Percentiles rank a stretch among this genome's conserved stretches.
phyloP scores from a whole-genome alignment of 2,113 vertebrate species.

The Festucalex cinctus region DNA sequence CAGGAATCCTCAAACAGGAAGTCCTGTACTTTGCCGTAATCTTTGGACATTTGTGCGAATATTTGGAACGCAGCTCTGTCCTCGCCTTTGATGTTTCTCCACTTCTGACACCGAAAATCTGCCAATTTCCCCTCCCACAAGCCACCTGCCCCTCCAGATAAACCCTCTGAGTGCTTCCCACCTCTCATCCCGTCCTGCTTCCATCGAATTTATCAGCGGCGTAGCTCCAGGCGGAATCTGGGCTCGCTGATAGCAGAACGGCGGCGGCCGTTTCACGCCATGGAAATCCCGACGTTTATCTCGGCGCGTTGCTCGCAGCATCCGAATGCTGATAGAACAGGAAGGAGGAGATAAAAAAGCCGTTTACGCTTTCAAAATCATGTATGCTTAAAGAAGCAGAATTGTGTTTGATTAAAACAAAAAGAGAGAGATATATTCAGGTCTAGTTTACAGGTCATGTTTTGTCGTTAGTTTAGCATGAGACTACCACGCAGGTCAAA shows the following conservation, averaged over 20 bases:
- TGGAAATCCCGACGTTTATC: constrained; percentile 33
- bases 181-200: constrained; percentile 31
- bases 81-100: background rate
- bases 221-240: constrained; percentile 58
- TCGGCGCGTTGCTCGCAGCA: background rate
- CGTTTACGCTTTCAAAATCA: background rate
- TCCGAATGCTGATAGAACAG: background rate
- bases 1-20: constrained; percentile 21
- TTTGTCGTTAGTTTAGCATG: too few species aligned
- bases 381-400: background rate
- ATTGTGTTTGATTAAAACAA: background rate
- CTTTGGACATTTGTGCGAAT: background rate
- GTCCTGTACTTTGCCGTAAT: background rate
- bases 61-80: background rate
- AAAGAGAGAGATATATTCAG: too few species aligned
- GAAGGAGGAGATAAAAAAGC: constrained; percentile 35
- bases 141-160: constrained; percentile 38
- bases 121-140: background rate
- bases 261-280: constrained; percentile 14
- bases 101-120: background rate
- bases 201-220: constrained; percentile 55
- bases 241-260: constrained; percentile 50
- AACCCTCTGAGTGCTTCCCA: constrained; percentile 30
- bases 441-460: too few species aligned
- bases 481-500: too few species aligned